These are phyloP conservation scores for Littorina saxatilis DNA, from an alignment of 1,140 invertebrate genomes.

Conservation along the genomic window DNA sequence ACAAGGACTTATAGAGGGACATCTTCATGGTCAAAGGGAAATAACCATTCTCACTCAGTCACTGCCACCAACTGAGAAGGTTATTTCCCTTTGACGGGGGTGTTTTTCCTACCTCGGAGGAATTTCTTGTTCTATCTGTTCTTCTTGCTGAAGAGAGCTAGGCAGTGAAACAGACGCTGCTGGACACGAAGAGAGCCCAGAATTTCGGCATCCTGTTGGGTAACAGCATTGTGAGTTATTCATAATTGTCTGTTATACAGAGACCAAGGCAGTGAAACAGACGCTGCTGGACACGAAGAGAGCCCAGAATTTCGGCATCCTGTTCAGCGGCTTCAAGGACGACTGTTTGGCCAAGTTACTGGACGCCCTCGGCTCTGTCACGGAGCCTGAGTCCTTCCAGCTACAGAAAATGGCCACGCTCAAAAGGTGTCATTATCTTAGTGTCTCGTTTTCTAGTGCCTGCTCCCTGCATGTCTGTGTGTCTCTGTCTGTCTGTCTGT, in stretches of 20 bases:
- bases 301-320: constrained; percentile 59
- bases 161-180: constrained; percentile 42
- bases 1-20: no score
- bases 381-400: constrained; percentile 52
- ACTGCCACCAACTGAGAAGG: no score
- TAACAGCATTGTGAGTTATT: no score
- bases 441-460: background rate
- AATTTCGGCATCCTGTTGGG: constrained; percentile 61
- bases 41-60: no score
- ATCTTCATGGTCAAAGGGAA: no score
- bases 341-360: constrained; percentile 41
- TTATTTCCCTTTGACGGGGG: no score
- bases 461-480: no score
- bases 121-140: no score
- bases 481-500: no score
- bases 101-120: no score
- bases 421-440: constrained; percentile 47
- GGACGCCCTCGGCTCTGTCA: constrained; percentile 48
- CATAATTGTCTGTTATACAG: no score
- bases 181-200: constrained; percentile 57
- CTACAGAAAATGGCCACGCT: constrained; percentile 56
- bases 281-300: constrained; percentile 54
- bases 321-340: constrained; percentile 56
- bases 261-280: constrained; percentile 32
- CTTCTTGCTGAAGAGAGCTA: no score